Evolutionary conservation across 2,888 invertebrate species (phyloP), one percentile per base, ranked within the genome.

Genomic region (Chalcis sispes): DNA sequence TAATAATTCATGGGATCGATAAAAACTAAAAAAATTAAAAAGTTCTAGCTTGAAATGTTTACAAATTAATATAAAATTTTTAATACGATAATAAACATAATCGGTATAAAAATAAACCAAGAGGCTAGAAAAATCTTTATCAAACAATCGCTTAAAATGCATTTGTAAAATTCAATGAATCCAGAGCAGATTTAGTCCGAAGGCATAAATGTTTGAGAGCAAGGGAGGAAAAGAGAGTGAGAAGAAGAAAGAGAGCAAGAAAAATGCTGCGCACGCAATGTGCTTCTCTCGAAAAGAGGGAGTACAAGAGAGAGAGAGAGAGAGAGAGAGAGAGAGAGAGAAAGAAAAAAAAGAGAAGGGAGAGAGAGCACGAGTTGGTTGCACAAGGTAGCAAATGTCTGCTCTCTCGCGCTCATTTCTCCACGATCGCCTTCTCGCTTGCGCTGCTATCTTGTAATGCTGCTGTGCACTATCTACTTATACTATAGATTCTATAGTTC

Each of bases 371-470:
- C n/a, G n/a, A 36, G 10, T 7, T 18, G 8, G 27, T 13, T 70
- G 36, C 50, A 48, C 25, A 25, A 66, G 54, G 23, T 27, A 66
- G 54, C 18, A 54, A 66, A 66, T 27, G 18, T 66, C 27, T 54
- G 18, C 40, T 66, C 18, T 52, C 40, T 62, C 46, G 2, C 46
- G 50, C 20, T 2, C 18, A 5, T 20, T 36, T 59, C 5, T 23
- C 0, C 40, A 15, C 61, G 46, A 46, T 23, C 46, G 27, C 42
- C 18, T 10, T 62, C 27, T 62, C 15, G 42, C 42, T 42, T 15
- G 42, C 42, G 42, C 42, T 8, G 13, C 15, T 42, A 13, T 42
- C 13, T 15, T 15, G 2, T 42, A 13, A 42, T 42, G 15, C 42
- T 13, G 13, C 15, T 42, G 8, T 32, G 8, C 32, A 3, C 15